Percentiles rank a stretch among this genome's conserved stretches.
phyloP scores from a whole-genome alignment of 2,888 invertebrate species.

The Luperina testacea region DNA sequence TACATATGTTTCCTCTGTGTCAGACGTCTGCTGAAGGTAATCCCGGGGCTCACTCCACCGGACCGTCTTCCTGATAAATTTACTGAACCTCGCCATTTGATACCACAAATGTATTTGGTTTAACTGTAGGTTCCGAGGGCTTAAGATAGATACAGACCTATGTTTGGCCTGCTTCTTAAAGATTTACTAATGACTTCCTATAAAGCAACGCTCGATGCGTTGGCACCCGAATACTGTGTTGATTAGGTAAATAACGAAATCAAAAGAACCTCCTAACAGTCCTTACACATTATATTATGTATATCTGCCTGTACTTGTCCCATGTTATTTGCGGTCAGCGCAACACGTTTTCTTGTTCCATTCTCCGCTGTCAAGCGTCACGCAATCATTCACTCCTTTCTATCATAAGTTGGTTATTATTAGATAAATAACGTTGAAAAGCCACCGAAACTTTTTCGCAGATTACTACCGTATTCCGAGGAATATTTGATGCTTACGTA shows the following conservation, averaged over 20 bases:
- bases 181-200: background rate
- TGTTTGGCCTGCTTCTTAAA: conserved; percentile 7
- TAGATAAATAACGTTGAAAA: background rate
- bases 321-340: background rate
- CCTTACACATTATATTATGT: background rate
- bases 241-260: background rate
- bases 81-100: conserved; percentile 50
- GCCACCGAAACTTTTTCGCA: background rate
- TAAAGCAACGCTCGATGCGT: background rate
- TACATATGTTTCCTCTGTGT: background rate
- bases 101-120: conserved; percentile 54
- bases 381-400: background rate
- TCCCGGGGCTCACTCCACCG: conserved; percentile 40
- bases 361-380: background rate
- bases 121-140: conserved; percentile 18
- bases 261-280: background rate
- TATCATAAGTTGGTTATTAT: background rate
- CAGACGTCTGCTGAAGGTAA: conserved; percentile 28
- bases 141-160: conserved; percentile 16
- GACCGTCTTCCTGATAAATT: conserved; percentile 48
- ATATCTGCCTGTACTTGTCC: background rate
- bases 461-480: background rate
- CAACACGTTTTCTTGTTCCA: background rate
- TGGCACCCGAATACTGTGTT: background rate
- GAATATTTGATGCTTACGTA: background rate